phyloP scores from a whole-genome alignment of 2,888 invertebrate species.

The Drosophila putrida region DNA sequence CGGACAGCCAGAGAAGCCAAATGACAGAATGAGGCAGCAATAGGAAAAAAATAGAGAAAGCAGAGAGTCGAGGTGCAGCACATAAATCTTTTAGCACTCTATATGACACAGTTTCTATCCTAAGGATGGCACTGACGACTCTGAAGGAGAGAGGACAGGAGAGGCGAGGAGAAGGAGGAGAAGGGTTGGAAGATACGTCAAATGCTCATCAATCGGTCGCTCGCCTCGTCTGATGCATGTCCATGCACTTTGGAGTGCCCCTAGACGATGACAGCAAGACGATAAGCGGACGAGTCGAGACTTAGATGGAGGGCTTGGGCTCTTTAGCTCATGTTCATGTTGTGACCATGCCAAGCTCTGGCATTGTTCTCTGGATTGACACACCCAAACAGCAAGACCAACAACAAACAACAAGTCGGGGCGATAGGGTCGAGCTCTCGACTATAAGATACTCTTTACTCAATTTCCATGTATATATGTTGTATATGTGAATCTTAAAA shows the following conservation, averaged over 20 bases:
- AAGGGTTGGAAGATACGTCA: conserved; percentile 18
- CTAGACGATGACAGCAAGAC: conserved; percentile 65
- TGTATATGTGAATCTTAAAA: too few species aligned
- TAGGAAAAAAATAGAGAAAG: conserved; percentile 23
- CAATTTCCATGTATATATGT: too few species aligned
- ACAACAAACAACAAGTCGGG: neutral
- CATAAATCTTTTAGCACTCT: conserved; percentile 80
- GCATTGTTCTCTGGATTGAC: conserved; percentile 56
- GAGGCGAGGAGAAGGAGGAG: neutral
- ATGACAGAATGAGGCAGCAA: conserved; percentile 18
- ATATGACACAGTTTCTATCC: conserved; percentile 78
- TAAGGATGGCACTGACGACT: neutral
- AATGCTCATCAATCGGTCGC: conserved; percentile 70
- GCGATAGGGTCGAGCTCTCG: neutral
- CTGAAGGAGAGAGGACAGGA: too few species aligned
- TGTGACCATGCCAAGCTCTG: conserved; percentile 59
- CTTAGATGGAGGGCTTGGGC: neutral
- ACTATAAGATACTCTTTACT: too few species aligned
- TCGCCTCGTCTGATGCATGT: conserved; percentile 44
- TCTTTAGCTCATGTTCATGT: conserved; percentile 44
- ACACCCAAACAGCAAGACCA: conserved; percentile 26
- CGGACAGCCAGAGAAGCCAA: neutral
- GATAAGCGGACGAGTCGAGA: conserved; percentile 58
- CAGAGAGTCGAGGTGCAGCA: conserved; percentile 46
- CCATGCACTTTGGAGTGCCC: conserved; percentile 66